These are phyloP conservation scores for Mythimna impura DNA, from an alignment of 2,888 invertebrate genomes.

Conservation along the genomic window DNA sequence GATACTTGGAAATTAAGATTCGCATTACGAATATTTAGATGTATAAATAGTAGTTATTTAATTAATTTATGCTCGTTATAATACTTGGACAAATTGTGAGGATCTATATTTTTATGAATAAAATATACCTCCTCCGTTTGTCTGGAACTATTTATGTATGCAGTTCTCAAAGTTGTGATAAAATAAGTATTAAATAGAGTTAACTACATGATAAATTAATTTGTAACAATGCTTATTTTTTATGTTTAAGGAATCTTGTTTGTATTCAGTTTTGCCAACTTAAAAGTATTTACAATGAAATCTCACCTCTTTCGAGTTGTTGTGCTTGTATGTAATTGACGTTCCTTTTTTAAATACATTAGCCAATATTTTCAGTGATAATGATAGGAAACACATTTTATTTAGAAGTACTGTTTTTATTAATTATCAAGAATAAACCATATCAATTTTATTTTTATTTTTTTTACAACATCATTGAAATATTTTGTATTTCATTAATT, in stretches of 20 bases:
- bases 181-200: slow-evolving; percentile 69
- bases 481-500: slow-evolving; percentile 21
- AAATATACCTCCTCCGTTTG: slow-evolving; percentile 89
- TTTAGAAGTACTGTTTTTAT: background rate
- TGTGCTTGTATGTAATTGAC: background rate
- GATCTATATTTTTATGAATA: slow-evolving; percentile 84
- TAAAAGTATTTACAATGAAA: background rate
- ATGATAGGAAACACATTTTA: background rate
- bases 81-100: slow-evolving; percentile 83
- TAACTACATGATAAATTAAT: slow-evolving; percentile 61
- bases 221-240: slow-evolving; percentile 34
- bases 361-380: background rate
- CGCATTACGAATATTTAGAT: slow-evolving; percentile 36
- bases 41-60: slow-evolving; percentile 32
- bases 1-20: slow-evolving; percentile 23
- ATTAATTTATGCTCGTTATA: slow-evolving; percentile 55
- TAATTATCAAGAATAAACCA: slow-evolving; percentile 18
- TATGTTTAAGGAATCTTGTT: slow-evolving; percentile 1
- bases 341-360: background rate
- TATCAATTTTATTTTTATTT: background rate
- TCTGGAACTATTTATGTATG: slow-evolving; percentile 67
- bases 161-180: slow-evolving; percentile 80
- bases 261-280: slow-evolving; percentile 17
- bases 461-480: background rate
- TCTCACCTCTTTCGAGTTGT: background rate